Base-by-base conservation (phyloP, 2,888 invertebrate genomes). In the Scaptodrosophila latifasciaeformis region DNA sequence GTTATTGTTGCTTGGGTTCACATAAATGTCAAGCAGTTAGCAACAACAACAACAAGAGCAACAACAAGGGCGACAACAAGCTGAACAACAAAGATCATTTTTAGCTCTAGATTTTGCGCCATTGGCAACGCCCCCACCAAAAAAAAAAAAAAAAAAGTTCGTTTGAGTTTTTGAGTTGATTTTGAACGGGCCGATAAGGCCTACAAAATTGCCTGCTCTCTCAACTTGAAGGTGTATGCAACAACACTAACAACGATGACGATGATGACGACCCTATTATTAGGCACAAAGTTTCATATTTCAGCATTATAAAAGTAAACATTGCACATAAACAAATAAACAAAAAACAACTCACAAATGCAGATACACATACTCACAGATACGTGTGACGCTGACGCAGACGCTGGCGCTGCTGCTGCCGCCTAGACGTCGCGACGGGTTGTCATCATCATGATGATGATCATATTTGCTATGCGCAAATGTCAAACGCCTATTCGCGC, bases 251-350 rank as follows among this genome's bases (percentile, higher is more conserved):
- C n/a, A n/a, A n/a, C n/a, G n/a, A n/a, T n/a, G n/a, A n/a, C n/a
- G n/a, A n/a, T n/a, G n/a, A n/a, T n/a, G 81, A 61, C 81, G 78
- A 80, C 75, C 81, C 78, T 75, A 75, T 77, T 75, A 77, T 77
- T 77, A 80, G 69, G 63, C 72, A 58, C 56, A 61, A 48, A 61
- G 74, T 75, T 74, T 75, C 74, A 80, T 62, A 72, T 77, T 79
- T 76, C 69, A 68, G 71, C 67, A 49, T 69, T 62, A 69, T 55
- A 63, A 58, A 53, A 39, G 31, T 44, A 53, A 61, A 59, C 65
- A 67, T 37, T 37, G 37, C 40, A 40, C 9, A 31, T 2, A 4
- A 37, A 34, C 15, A 7, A 7, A 50, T 48, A 24, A 17, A 24
- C 10, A 1, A 34, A 37, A 54, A 62, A 49, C 58, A 35, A 43